These are phyloP conservation scores for Glaucomys volans DNA, from an alignment of 2,113 vertebrate genomes.

Conservation along the genomic window DNA sequence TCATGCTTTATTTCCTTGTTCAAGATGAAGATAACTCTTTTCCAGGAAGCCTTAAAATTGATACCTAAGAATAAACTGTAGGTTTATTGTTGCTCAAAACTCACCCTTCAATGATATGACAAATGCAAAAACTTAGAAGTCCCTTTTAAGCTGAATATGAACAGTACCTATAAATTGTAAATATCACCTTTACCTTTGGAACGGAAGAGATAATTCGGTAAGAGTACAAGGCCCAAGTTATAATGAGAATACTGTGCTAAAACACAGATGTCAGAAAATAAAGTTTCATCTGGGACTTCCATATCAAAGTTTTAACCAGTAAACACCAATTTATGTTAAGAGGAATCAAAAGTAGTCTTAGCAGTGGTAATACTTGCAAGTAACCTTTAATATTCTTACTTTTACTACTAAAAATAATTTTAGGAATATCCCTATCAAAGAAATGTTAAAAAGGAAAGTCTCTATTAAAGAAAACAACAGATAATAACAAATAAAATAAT, in stretches of 20 bases:
- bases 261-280: constrained; percentile 30
- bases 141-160: neutral
- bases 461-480: constrained; percentile 33
- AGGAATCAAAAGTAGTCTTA: constrained; percentile 47
- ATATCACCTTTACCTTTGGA: constrained; percentile 45
- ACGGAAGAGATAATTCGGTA: neutral
- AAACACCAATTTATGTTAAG: constrained; percentile 3
- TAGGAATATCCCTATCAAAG: constrained; percentile 22
- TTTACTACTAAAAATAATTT: constrained; percentile 45
- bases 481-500: constrained; percentile 14
- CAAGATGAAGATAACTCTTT: neutral
- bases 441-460: neutral
- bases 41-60: neutral
- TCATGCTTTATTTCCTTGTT: constrained; percentile 7
- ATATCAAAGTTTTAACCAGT: constrained; percentile 37
- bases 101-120: constrained; percentile 2
- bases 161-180: constrained; percentile 18
- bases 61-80: neutral
- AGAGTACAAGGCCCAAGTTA: neutral
- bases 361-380: neutral
- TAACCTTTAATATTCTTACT: constrained; percentile 46
- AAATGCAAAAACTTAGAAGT: constrained; percentile 20
- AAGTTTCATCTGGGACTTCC: constrained; percentile 43
- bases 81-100: constrained; percentile 6
- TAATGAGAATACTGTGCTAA: constrained; percentile 18